Evolutionary conservation across 2,888 invertebrate species (phyloP).

Genomic region (Nemapogon koenigi): DNA sequence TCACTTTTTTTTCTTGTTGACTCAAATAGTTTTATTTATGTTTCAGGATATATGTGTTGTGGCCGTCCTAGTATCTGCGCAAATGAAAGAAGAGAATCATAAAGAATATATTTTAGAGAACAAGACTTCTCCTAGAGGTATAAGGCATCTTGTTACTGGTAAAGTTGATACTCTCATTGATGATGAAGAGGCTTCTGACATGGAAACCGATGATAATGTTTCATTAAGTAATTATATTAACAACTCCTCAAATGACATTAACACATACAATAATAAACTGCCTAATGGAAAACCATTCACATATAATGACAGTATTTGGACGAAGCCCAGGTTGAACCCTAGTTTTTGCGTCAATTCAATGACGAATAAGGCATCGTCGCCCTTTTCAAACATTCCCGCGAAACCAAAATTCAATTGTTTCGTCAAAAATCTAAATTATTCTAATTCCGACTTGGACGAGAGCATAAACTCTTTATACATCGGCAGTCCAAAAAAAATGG

Average conservation of each 20-base stretch:
- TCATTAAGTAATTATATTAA: slow-evolving; percentile 46
- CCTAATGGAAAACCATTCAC: slow-evolving; percentile 43
- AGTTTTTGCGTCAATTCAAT: slow-evolving; percentile 39
- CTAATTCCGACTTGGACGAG: slow-evolving; percentile 58
- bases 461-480: slow-evolving; percentile 61
- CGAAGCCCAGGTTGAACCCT: slow-evolving; percentile 43
- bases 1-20: too few species aligned
- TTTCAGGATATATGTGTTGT: too few species aligned
- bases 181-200: slow-evolving; percentile 31
- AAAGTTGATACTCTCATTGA: slow-evolving; percentile 27
- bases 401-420: slow-evolving; percentile 51
- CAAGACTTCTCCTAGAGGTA: slow-evolving; percentile 28
- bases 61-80: too few species aligned
- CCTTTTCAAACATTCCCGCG: slow-evolving; percentile 27
- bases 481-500: slow-evolving; percentile 40
- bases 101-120: neutral
- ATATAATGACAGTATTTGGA: slow-evolving; percentile 40
- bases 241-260: slow-evolving; percentile 44
- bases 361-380: neutral
- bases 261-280: slow-evolving; percentile 34
- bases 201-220: slow-evolving; percentile 54
- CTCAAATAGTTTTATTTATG: too few species aligned
- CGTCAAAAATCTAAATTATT: too few species aligned
- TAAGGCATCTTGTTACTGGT: slow-evolving; percentile 32
- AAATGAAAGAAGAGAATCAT: slow-evolving; percentile 5